phyloP scores from a whole-genome alignment of 2,113 vertebrate genomes.

The Psittacula cyanocephala region DNA sequence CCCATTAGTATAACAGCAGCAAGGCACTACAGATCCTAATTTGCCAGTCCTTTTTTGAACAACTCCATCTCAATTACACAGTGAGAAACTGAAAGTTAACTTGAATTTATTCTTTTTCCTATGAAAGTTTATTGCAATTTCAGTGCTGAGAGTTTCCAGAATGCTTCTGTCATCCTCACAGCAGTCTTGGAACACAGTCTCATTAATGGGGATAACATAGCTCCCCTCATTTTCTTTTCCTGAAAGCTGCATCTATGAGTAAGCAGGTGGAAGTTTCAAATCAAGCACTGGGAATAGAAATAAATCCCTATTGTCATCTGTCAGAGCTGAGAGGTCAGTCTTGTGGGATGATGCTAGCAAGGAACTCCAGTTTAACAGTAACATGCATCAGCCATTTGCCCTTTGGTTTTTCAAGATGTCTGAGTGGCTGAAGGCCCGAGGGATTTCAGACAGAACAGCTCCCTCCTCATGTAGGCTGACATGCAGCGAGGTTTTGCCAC shows the following conservation, averaged over 20 bases:
- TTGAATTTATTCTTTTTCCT: background rate
- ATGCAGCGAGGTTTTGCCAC: accelerated
- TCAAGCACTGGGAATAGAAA: background rate
- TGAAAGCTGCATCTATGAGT: background rate
- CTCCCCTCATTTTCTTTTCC: background rate
- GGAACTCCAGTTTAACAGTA: background rate
- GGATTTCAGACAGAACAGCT: background rate
- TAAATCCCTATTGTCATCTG: background rate
- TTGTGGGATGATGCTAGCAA: background rate
- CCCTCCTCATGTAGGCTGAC: accelerated
- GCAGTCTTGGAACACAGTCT: background rate
- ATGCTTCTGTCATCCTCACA: background rate
- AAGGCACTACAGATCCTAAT: background rate
- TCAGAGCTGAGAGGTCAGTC: background rate
- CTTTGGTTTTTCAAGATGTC: background rate
- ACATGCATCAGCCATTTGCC: background rate
- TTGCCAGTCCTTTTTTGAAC: background rate
- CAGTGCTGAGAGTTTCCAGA: background rate
- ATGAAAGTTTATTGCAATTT: background rate
- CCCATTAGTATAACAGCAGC: background rate
- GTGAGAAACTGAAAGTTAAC: background rate
- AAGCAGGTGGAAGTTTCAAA: background rate
- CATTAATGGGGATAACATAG: background rate
- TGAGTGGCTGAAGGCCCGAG: background rate
- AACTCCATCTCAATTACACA: background rate